Conservation (phyloP, 2,797 vertebrate genomes). For the Trachurus trachurus region DNA sequence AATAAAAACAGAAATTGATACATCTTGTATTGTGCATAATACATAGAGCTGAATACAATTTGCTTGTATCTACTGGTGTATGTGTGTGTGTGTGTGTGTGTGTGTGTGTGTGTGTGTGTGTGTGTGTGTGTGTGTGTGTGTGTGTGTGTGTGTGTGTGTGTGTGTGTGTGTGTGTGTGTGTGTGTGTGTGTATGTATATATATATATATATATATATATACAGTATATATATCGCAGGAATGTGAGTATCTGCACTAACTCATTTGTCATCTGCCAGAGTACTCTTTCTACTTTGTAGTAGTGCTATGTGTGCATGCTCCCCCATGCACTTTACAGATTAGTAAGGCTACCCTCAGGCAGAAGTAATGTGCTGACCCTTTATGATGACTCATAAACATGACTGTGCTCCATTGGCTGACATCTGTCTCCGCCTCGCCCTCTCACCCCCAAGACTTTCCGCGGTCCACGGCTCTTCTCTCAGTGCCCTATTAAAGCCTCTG, state of each 20-base stretch:
- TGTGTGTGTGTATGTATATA: too few relatives aligned
- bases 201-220: too few relatives aligned
- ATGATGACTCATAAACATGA: conserved; percentile 78
- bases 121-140: too few relatives aligned
- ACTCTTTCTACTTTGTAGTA: conserved; percentile 24
- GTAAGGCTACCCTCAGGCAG: conserved; percentile 47
- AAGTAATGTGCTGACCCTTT: conserved; percentile 60
- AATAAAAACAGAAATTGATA: conserved; percentile 17
- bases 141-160: too few relatives aligned
- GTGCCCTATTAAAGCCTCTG: conserved; percentile 70
- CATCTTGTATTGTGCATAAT: not conserved
- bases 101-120: too few relatives aligned
- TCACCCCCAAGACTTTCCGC: conserved; percentile 61
- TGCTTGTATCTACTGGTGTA: conserved; percentile 4
- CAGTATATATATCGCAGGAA: conserved; percentile 19
- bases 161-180: too few relatives aligned
- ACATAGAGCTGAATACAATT: conserved; percentile 1
- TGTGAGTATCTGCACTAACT: conserved; percentile 17
- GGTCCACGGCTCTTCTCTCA: conserved; percentile 61
- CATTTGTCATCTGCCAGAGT: conserved; percentile 31
- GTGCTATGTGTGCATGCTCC: conserved; percentile 43
- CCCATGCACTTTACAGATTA: conserved; percentile 73
- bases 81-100: too few relatives aligned
- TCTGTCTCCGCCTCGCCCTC: conserved; percentile 62
- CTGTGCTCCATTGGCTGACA: conserved; percentile 57